A percentile compares a stretch with the other conserved stretches of the same genome.
Conservation (phyloP, 2,888 invertebrate genomes). For the Thelaira solivaga region DNA sequence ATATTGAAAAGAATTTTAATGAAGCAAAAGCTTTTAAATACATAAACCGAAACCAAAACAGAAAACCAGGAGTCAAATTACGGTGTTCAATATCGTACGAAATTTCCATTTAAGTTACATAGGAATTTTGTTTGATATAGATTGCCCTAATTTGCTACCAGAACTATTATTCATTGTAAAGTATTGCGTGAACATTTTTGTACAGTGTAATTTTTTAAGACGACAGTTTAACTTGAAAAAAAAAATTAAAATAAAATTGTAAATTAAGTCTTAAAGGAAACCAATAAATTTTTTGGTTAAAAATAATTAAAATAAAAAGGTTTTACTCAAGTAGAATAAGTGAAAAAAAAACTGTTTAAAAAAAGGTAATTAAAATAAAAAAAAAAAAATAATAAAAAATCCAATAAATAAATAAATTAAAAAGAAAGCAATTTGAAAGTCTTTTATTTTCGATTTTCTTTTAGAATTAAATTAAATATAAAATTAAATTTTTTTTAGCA, state of each 20-base stretch:
- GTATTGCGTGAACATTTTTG: constrained; percentile 56
- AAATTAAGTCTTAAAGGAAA: constrained; percentile 16
- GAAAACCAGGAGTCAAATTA: no score
- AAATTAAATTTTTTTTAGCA: no score
- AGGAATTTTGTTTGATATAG: no score
- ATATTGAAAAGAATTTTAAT: background rate
- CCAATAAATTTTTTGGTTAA: background rate
- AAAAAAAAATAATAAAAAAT: constrained; percentile 24
- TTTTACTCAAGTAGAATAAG: constrained; percentile 46
- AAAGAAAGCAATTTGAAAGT: no score
- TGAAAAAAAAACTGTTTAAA: constrained; percentile 44
- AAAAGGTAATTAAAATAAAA: constrained; percentile 23
- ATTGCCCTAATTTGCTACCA: no score
- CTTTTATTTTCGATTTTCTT: no score
- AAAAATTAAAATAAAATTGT: constrained; percentile 29
- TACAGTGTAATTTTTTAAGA: constrained; percentile 62
- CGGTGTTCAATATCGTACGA: no score
- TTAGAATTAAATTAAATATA: no score
- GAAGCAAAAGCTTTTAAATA: background rate
- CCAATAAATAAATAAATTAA: background rate
- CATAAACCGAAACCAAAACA: background rate
- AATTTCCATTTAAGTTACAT: no score
- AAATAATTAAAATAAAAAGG: constrained; percentile 18
- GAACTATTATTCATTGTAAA: constrained; percentile 57
- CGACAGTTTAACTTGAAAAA: constrained; percentile 39